Conservation (phyloP, 2,888 invertebrate species). For the Pinctada fucata region DNA sequence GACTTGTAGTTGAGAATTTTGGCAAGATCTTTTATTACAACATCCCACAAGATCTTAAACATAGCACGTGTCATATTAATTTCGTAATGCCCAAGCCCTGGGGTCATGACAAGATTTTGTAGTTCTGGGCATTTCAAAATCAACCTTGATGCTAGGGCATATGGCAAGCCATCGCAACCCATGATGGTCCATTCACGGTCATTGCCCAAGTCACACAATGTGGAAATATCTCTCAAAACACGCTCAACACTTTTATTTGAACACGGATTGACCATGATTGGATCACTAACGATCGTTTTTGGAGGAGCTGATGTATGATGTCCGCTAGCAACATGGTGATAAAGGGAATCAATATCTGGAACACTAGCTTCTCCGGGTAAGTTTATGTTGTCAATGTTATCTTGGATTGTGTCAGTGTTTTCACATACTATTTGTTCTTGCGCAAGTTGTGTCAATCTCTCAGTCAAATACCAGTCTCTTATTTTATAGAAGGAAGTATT, state of each 20-base stretch:
- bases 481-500: background rate
- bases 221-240: background rate
- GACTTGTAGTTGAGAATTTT: constrained; percentile 32
- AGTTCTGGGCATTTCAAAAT: background rate
- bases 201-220: background rate
- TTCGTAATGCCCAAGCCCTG: constrained; percentile 14
- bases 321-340: background rate
- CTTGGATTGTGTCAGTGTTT: no score
- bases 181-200: constrained; percentile 5
- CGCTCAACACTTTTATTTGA: constrained; percentile 9
- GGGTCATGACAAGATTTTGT: background rate
- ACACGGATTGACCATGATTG: constrained; percentile 10
- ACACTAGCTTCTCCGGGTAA: background rate
- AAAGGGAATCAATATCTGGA: background rate
- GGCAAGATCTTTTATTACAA: constrained; percentile 22
- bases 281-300: background rate
- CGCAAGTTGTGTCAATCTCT: background rate
- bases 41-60: constrained; percentile 30
- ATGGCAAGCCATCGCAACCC: background rate
- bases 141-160: constrained; percentile 1
- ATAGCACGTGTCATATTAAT: constrained; percentile 12
- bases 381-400: background rate
- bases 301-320: background rate
- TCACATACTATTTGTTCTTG: background rate
- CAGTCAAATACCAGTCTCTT: background rate